Base-by-base conservation (phyloP, 1,140 invertebrate species). In the Anastrepha ludens region DNA sequence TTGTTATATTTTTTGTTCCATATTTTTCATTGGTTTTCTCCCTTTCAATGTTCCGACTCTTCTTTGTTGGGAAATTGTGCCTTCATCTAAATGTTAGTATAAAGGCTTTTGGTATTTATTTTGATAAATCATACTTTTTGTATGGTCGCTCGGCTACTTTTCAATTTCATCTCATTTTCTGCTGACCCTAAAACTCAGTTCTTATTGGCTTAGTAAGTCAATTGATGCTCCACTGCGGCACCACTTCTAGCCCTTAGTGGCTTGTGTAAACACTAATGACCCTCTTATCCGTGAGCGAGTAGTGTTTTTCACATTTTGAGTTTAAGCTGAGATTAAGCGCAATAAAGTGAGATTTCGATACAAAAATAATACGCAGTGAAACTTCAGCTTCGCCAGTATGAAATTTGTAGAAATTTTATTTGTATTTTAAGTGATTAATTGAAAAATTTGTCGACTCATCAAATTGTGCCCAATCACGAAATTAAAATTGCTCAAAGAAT, bases 401-500 rank as follows among this genome's bases (percentile, higher is more conserved):
- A 44, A 47, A 74, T 74, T 74, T 74, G 6, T 47, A 17, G 44
- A 47, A 74, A 74, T 44, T 74, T 74, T 2, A 2, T 47, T 13
- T 41, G 9, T 41, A 41, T 9, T 41, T 67, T 1, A 20, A 29
- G 29, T 20, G 29, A 70, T 70, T 15, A 44, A 70, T 70, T 74
- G 39, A 74, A 74, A 74, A 74, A 74, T 44, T 15, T 70, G 67
- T 74, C 67, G 67, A 74, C 11, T 74, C 67, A 47, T 47, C 67
- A 44, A 74, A 74, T 74, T 74, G 67, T 6, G 3, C 4, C 15
- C 41, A 74, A 74, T 74, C 67, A 74, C 17, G 67, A 47, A 39
- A 41, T 67, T 6, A 1, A 4, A 3, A 47, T 47, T 47, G 41
- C 67, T 41, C 41, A 17, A 44, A 44, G 39, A 15, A 74, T 74